Base-by-base conservation (phyloP, 2,888 invertebrate species). In the Allacma fusca region DNA sequence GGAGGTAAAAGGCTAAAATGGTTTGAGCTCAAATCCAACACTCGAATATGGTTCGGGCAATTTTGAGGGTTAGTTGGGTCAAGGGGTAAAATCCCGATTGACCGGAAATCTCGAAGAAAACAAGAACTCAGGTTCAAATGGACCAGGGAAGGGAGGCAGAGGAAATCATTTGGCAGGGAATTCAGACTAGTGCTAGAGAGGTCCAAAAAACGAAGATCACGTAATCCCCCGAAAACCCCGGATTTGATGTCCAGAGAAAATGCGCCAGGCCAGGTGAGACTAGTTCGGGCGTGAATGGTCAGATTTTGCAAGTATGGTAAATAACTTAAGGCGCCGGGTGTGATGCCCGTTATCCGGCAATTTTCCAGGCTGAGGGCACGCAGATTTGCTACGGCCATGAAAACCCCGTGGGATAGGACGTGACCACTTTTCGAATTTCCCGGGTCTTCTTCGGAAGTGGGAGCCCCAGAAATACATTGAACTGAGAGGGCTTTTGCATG, bases 111-210 rank as follows among this genome's bases (percentile, higher is more conserved):
- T 83, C 93, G 89, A 86, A 94, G 89, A 85, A 92, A 90, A 85
- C 94, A 94, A 80, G 91, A 90, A 81, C 94, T 94, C 86, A 94
- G 89, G 88, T 94, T 94, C 72, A 94, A 88, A 85, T 91, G 89
- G 86, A 92, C 92, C 62, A 94, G 87, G n/a, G 73, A 19, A 83
- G 91, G 90, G 77, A 94, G 87, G 85, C 94, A 94, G 77, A 94
- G 88, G 24, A 92, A 91, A 76, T 92, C 92, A 85, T 92, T 92
- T 70, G 93, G 93, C 85, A 94, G 89, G 81, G 89, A 90, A 89
- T 93, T 91, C 90, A 94, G 93, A 86, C 93, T 93, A 86, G 94
- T 94, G 87, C 92, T 91, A 81, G 92, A 92, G 21, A 94, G 88
- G 87, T 94, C 93, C 81, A 94, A 88, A 83, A 91, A 89, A 86